Evolutionary conservation across 2,888 invertebrate species (phyloP).

Genomic region (Cybosia mesomella): DNA sequence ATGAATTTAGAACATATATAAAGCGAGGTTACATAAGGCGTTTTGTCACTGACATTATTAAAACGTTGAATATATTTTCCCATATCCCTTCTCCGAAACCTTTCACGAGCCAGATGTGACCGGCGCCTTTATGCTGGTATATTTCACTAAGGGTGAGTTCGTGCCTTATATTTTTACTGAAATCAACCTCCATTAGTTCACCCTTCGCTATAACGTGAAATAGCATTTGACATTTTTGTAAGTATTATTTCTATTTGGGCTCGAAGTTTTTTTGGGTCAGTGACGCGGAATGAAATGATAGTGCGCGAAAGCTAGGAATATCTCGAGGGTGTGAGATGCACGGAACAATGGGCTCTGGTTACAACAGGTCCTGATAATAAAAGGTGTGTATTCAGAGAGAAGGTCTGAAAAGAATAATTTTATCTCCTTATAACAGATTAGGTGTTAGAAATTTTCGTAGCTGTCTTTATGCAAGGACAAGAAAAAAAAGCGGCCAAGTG

Average conservation of each 20-base stretch:
- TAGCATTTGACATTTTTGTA: constrained; percentile 49
- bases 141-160: constrained; percentile 39
- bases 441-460: not conserved
- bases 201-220: constrained; percentile 37
- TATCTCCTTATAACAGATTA: constrained; percentile 2
- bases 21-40: constrained; percentile 43
- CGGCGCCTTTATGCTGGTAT: constrained; percentile 41
- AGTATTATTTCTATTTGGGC: constrained; percentile 48
- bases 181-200: constrained; percentile 51
- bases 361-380: constrained; percentile 10
- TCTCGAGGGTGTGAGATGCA: constrained; percentile 20
- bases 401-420: constrained; percentile 6
- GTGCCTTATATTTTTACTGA: constrained; percentile 46
- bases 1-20: constrained; percentile 19
- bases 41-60: constrained; percentile 59
- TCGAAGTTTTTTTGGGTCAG: constrained; percentile 34
- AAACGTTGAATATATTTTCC: constrained; percentile 55
- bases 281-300: constrained; percentile 31
- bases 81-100: constrained; percentile 39
- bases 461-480: not conserved
- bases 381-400: constrained; percentile 7
- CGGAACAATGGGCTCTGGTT: constrained; percentile 7
- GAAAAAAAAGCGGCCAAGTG: not conserved
- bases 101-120: constrained; percentile 50
- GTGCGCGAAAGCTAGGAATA: constrained; percentile 25